phyloP scores from a whole-genome alignment of 2,888 invertebrate genomes.

The Noctua fimbriata region DNA sequence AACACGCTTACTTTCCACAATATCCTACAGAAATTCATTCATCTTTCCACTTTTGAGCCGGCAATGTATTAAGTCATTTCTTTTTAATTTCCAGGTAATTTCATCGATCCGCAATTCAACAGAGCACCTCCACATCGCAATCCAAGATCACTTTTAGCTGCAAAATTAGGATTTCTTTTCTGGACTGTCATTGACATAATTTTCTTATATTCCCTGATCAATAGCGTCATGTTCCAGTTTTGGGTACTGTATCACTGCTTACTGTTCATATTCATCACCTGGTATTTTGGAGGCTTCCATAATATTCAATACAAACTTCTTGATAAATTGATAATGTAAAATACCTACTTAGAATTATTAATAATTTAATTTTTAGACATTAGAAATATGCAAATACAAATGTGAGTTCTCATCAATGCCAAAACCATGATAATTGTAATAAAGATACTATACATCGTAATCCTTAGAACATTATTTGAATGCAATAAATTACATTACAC shows the following conservation, averaged over 20 bases:
- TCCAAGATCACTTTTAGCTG: conserved; percentile 76
- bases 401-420: conserved; percentile 80
- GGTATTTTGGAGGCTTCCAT: conserved; percentile 91
- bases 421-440: conserved; percentile 66
- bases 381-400: conserved; percentile 41
- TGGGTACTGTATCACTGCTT: conserved; percentile 90
- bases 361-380: conserved; percentile 42
- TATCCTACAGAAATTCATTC: neutral
- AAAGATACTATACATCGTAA: conserved; percentile 45
- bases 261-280: conserved; percentile 89
- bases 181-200: conserved; percentile 91
- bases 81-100: conserved; percentile 78
- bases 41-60: neutral
- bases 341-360: conserved; percentile 5
- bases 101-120: conserved; percentile 78
- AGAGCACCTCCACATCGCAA: conserved; percentile 73
- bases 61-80: neutral
- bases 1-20: neutral
- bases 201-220: conserved; percentile 84
- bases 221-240: conserved; percentile 85
- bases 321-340: conserved; percentile 65
- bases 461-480: conserved; percentile 27
- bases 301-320: conserved; percentile 89
- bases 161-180: conserved; percentile 90
- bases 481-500: conserved; percentile 34